These are phyloP conservation scores for Rhabdornis inornatus DNA, from an alignment of 2,113 vertebrate genomes.

Conservation along the genomic window DNA sequence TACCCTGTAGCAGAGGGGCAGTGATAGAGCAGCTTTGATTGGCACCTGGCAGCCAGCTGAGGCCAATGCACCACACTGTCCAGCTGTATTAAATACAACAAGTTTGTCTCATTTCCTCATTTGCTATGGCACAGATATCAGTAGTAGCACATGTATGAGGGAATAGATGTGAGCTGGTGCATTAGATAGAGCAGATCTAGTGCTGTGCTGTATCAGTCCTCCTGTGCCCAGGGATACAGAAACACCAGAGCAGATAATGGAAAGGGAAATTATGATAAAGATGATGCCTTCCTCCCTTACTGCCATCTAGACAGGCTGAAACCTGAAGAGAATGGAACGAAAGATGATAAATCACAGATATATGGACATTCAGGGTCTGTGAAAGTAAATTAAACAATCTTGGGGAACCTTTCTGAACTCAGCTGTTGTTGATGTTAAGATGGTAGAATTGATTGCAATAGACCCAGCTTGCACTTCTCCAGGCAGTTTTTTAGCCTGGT, in stretches of 20 bases:
- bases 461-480: not conserved
- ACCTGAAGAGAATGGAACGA: not conserved
- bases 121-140: not conserved
- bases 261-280: not conserved
- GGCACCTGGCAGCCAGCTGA: accelerated
- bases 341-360: not conserved
- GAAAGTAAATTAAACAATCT: not conserved
- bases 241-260: not conserved
- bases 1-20: not conserved
- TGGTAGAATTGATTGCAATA: not conserved
- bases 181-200: not conserved
- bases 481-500: not conserved
- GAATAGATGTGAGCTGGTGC: not conserved
- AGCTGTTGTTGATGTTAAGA: not conserved
- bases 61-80: no score
- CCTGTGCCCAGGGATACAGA: not conserved
- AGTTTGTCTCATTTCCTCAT: not conserved
- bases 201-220: not conserved
- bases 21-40: not conserved
- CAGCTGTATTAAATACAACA: not conserved
- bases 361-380: not conserved
- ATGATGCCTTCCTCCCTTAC: not conserved
- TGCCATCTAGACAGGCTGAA: not conserved
- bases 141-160: not conserved
- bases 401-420: not conserved